Evolutionary conservation across 2,888 invertebrate species (phyloP).

Genomic region (Galerucella pusilla): DNA sequence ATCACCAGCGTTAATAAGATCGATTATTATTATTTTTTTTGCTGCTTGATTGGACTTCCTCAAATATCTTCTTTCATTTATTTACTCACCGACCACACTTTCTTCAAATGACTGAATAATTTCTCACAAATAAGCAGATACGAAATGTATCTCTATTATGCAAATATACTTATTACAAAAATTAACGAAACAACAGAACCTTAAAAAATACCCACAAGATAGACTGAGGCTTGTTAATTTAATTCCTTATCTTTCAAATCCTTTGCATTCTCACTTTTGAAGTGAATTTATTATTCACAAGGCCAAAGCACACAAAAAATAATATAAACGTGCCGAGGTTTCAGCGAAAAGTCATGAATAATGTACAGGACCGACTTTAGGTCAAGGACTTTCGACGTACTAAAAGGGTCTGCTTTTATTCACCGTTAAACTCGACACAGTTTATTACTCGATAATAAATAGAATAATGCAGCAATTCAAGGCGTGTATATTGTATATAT

Average conservation of each 20-base stretch:
- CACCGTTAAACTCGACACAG: background rate
- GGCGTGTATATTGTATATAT: too few relatives aligned
- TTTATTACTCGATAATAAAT: background rate
- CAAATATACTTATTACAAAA: background rate
- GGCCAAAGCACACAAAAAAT: constrained; percentile 4
- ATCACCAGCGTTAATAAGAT: too few relatives aligned
- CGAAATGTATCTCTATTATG: background rate
- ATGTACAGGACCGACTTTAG: background rate
- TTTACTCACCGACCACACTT: too few relatives aligned
- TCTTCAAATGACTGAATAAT: background rate
- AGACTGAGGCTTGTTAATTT: constrained; percentile 8
- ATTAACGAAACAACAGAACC: background rate
- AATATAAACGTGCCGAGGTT: constrained; percentile 18
- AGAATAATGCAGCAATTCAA: background rate
- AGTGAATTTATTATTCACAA: constrained; percentile 3
- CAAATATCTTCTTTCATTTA: too few relatives aligned
- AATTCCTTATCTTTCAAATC: constrained; percentile 7
- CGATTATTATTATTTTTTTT: too few relatives aligned
- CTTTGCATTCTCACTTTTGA: background rate
- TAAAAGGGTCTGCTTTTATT: background rate
- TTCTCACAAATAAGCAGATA: background rate
- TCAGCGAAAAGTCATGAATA: constrained; percentile 13
- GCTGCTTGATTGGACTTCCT: too few relatives aligned
- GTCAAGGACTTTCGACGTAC: background rate
- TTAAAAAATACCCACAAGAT: constrained; percentile 9